These are phyloP conservation scores for Phalloptychus januarius DNA, from an alignment of 2,797 vertebrate species.

Conservation along the genomic window DNA sequence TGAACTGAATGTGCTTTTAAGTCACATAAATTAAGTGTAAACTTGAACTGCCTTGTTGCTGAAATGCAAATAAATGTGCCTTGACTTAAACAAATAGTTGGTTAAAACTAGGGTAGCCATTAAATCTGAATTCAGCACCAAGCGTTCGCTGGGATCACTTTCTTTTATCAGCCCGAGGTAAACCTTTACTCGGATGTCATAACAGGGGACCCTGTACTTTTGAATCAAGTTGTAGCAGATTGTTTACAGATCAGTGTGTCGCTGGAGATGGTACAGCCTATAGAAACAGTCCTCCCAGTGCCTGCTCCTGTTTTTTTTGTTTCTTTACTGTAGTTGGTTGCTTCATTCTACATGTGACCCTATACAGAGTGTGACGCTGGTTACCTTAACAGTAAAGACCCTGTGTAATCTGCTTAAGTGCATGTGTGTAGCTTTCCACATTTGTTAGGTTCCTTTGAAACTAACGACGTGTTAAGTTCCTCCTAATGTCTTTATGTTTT, in stretches of 20 bases:
- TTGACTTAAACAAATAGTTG: not conserved
- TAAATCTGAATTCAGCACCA: constrained; percentile 6
- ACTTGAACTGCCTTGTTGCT: not conserved
- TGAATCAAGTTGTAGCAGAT: constrained; percentile 49
- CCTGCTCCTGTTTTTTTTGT: constrained; percentile 30
- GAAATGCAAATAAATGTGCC: no score
- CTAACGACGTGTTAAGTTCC: constrained; percentile 63
- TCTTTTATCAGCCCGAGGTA: constrained; percentile 2
- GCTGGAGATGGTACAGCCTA: constrained; percentile 60
- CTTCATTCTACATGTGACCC: constrained; percentile 72
- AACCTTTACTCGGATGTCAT: not conserved
- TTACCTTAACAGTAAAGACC: constrained; percentile 63
- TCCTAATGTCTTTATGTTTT: constrained; percentile 48
- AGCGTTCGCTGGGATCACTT: not conserved
- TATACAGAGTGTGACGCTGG: constrained; percentile 69
- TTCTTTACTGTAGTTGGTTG: constrained; percentile 70
- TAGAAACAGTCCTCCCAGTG: constrained; percentile 48
- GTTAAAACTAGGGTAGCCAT: constrained; percentile 5
- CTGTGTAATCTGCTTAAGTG: constrained; percentile 48
- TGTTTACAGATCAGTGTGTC: constrained; percentile 50
- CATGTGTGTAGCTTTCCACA: constrained; percentile 46
- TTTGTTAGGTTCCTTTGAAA: constrained; percentile 58
- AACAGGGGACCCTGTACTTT: constrained; percentile 33
- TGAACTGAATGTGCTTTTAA: not conserved
- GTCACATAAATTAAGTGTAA: not conserved